These are phyloP conservation scores for Sitobion miscanthi DNA, from an alignment of 1,140 invertebrate genomes.

Conservation along the genomic window DNA sequence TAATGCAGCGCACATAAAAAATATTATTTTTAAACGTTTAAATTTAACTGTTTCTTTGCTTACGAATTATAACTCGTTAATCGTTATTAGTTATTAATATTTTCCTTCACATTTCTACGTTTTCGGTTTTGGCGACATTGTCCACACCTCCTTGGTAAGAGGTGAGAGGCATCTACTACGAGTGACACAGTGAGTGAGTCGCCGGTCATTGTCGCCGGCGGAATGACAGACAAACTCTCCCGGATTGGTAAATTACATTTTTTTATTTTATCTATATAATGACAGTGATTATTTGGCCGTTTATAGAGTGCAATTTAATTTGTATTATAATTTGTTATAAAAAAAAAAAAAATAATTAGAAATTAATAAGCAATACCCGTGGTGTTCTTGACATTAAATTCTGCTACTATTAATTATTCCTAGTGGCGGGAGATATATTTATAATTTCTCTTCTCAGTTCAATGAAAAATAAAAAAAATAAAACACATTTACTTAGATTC, in stretches of 20 bases:
- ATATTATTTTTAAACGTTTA: too few species aligned
- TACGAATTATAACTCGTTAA: too few species aligned
- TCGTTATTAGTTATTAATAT: too few species aligned
- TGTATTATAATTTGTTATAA: background rate
- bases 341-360: background rate
- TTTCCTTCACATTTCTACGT: too few species aligned
- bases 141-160: too few species aligned
- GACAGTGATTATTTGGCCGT: background rate
- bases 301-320: background rate
- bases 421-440: background rate
- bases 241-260: background rate
- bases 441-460: background rate
- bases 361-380: background rate
- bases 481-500: background rate
- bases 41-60: too few species aligned
- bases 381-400: background rate
- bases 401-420: background rate
- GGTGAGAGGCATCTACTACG: background rate
- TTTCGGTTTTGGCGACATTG: too few species aligned
- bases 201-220: background rate
- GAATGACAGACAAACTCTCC: background rate
- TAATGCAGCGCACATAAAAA: background rate
- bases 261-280: background rate
- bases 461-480: background rate
- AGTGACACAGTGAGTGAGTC: background rate